Base-by-base conservation (phyloP, 2,888 invertebrate genomes). In the Drosophila meridiana region DNA sequence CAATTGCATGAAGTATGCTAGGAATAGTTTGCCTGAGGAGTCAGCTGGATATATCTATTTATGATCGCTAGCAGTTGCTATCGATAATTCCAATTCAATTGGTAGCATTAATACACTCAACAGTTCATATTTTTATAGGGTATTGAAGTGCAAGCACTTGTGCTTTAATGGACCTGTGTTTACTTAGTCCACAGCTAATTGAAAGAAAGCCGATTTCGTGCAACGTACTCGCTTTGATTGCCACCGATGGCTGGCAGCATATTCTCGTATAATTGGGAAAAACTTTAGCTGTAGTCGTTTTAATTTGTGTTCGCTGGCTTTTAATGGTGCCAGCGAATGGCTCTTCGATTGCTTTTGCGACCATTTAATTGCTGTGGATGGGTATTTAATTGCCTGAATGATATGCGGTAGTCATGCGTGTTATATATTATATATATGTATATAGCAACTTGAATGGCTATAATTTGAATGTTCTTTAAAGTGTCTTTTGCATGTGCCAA, bases 261-360 rank as follows among this genome's bases (percentile, higher is more conserved):
- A 64, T 61, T 61, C 13, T n/a, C 55, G 48, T 69, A 48, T 70
- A 66, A 75, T 65, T 50, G 50, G 58, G 26, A 52, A 47, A 61
- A 75, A 75, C 80, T 77, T 79, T 66, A 47, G 75, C 65, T 75
- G 70, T 69, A 77, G 75, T 69, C 76, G 70, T 65, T 80, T 83
- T 88, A 86, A 88, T 88, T 86, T 77, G 63, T 74, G 69, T 80
- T 83, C 80, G 83, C 53, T 86, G 83, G 66, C 71, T 77, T 86
- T 88, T 88, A 88, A 78, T 83, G 76, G 80, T 70, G 47, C 69
- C 72, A 56, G 66, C 66, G 65, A 85, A 83, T 88, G 73, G 88
- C 60, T 83, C 62, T 80, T 69, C 69, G 56, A 80, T 77, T 86
- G 89, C 68, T 84, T 68, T 58, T 38, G 53, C 68, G 52, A 20